These are phyloP conservation scores for Cybosia mesomella DNA, from an alignment of 2,888 invertebrate genomes.

Conservation along the genomic window DNA sequence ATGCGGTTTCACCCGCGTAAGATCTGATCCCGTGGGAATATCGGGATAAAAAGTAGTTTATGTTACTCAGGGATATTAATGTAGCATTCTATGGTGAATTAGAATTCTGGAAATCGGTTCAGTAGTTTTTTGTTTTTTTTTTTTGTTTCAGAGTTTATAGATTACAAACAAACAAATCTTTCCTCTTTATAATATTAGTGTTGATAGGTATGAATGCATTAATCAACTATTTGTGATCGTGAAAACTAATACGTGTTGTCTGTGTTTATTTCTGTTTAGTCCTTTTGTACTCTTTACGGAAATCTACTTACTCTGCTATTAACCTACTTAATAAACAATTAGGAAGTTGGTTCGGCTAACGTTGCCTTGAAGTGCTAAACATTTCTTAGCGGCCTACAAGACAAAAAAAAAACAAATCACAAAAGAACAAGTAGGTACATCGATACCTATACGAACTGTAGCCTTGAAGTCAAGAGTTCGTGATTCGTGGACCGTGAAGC, in stretches of 20 bases:
- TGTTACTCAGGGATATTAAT: too few relatives aligned
- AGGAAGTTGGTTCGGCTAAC: background rate
- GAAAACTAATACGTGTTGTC: background rate
- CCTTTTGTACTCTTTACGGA: background rate
- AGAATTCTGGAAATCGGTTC: too few relatives aligned
- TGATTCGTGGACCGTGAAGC: slow-evolving; percentile 46
- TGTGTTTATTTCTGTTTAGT: background rate
- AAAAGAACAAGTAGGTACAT: background rate
- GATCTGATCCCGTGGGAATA: too few relatives aligned
- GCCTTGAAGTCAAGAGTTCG: slow-evolving; percentile 19
- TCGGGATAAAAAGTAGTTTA: too few relatives aligned
- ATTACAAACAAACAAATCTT: too few relatives aligned
- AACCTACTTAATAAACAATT: background rate
- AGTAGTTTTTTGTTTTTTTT: too few relatives aligned
- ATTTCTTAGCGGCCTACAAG: background rate
- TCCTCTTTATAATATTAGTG: too few relatives aligned
- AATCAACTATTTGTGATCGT: background rate
- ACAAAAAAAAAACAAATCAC: slow-evolving; percentile 2
- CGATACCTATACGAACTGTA: background rate
- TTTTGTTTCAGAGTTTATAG: too few relatives aligned
- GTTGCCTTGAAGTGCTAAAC: background rate
- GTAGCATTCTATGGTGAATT: too few relatives aligned
- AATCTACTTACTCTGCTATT: background rate
- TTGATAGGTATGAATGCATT: too few relatives aligned
- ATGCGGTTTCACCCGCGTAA: too few relatives aligned